These are phyloP conservation scores for Polyommatus icarus DNA, from an alignment of 2,888 invertebrate species.

Conservation along the genomic window DNA sequence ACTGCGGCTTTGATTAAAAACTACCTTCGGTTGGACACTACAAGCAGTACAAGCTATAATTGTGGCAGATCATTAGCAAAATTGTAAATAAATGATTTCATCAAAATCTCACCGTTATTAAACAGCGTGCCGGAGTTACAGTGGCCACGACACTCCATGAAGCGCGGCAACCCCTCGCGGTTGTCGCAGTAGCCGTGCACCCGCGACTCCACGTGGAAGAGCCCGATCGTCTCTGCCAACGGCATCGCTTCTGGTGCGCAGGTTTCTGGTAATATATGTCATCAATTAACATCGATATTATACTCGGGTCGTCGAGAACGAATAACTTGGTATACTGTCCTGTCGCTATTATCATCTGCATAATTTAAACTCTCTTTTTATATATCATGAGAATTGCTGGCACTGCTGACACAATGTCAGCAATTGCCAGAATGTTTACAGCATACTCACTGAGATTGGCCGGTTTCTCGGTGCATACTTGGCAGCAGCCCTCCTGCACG, in stretches of 20 bases:
- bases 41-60: background rate
- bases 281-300: too few relatives aligned
- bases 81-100: constrained; percentile 26
- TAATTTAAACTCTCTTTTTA: too few relatives aligned
- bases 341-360: too few relatives aligned
- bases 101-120: constrained; percentile 84
- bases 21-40: too few relatives aligned
- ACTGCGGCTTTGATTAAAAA: too few relatives aligned
- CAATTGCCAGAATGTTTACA: background rate
- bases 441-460: constrained; percentile 65
- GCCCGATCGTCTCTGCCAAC: constrained; percentile 76
- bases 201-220: constrained; percentile 71
- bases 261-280: background rate
- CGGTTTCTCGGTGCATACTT: constrained; percentile 80
- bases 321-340: too few relatives aligned
- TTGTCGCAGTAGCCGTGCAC: constrained; percentile 84
- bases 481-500: constrained; percentile 84
- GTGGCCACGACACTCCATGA: constrained; percentile 85
- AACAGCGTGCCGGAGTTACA: constrained; percentile 87
- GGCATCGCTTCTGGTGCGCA: constrained; percentile 65
- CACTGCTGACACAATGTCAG: too few relatives aligned
- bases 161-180: constrained; percentile 76
- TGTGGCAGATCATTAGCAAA: background rate
- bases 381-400: too few relatives aligned
- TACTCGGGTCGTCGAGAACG: too few relatives aligned